Base-by-base conservation (phyloP, 2,113 vertebrate species). In the Callionymus lyra region DNA sequence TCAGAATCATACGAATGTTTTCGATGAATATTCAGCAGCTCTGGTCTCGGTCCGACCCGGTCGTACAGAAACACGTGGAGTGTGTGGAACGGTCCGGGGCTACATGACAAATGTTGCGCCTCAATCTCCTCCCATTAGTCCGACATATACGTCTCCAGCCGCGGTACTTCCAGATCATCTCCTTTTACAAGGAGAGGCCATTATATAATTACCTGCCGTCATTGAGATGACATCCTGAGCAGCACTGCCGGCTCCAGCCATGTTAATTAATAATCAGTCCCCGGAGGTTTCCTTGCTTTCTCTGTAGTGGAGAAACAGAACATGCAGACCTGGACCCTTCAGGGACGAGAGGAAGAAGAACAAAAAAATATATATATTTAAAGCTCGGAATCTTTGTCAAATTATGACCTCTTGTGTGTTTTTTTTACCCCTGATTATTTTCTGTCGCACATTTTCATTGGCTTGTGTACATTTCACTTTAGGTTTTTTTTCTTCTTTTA, bases 241-340 rank as follows among this genome's bases (percentile, higher is more conserved):
- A 44, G 44, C 45, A 39, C 56, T 65, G 68, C 59, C 34, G 34
- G 55, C 63, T 56, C 38, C 70, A 60, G 70, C 65, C 72, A 56
- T 59, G 68, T 72, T 65, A 77, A 78, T 81, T 74, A 73, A 81
- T 81, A 70, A 75, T 59, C 17, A 53, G 61, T 65, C 60, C 59
- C 68, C 39, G 49, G 65, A 67, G 59, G 52, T 40, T 31, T 41
- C 62, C 27, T 50, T 43, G 27, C 11, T 10, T 42, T 34, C 50
- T 78, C 1, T 16, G 46, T 57, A 47, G 46, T 50, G 35, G 21
- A 38, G 43, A 48, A 52, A 61, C 48, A 45, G 54, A 62, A 58
- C 63, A 56, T 9, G 12, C 15, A 6, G 34, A 13, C 38, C 45
- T 50, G 53, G 52, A 66, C 56, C 16, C 14, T 10, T 8, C 9